phyloP scores from a whole-genome alignment of 2,888 invertebrate genomes.

The Urechis unicinctus region DNA sequence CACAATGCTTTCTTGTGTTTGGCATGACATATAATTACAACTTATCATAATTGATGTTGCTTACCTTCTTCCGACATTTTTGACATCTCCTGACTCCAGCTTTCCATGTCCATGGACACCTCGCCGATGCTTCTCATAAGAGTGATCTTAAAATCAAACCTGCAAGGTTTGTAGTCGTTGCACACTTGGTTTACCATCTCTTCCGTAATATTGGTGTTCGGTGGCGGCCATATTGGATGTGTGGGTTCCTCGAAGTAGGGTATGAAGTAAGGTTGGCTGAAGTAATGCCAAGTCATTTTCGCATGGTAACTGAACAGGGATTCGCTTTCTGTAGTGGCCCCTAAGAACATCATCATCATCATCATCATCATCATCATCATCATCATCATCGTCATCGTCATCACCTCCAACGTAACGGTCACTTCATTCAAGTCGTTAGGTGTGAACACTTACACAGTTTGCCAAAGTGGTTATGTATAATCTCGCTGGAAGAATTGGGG shows the following conservation, averaged over 20 bases:
- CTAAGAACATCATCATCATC: not conserved
- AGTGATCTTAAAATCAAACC: slow-evolving; percentile 15
- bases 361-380: too few species aligned
- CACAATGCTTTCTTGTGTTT: too few species aligned
- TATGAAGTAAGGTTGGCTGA: slow-evolving; percentile 5
- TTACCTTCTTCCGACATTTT: slow-evolving; percentile 6
- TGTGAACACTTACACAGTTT: slow-evolving; percentile 5
- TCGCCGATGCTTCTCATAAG: slow-evolving; percentile 1
- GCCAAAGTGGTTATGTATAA: slow-evolving; percentile 10
- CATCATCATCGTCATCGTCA: too few species aligned
- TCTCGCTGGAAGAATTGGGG: not conserved
- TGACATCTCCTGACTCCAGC: slow-evolving; percentile 3
- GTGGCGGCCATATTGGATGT: not conserved
- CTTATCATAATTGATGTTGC: not conserved
- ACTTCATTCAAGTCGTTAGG: too few species aligned
- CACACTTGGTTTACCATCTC: slow-evolving; percentile 6
- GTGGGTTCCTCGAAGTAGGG: slow-evolving; percentile 9
- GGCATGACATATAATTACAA: too few species aligned
- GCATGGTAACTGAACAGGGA: slow-evolving; percentile 7
- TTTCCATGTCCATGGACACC: not conserved
- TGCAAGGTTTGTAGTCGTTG: slow-evolving; percentile 4
- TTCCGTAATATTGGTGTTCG: not conserved
- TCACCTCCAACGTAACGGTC: too few species aligned
- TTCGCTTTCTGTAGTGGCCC: slow-evolving; percentile 1
- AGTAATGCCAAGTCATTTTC: not conserved